Base-by-base conservation (phyloP, 2,888 invertebrate species). In the Schrankia costaestrigalis region DNA sequence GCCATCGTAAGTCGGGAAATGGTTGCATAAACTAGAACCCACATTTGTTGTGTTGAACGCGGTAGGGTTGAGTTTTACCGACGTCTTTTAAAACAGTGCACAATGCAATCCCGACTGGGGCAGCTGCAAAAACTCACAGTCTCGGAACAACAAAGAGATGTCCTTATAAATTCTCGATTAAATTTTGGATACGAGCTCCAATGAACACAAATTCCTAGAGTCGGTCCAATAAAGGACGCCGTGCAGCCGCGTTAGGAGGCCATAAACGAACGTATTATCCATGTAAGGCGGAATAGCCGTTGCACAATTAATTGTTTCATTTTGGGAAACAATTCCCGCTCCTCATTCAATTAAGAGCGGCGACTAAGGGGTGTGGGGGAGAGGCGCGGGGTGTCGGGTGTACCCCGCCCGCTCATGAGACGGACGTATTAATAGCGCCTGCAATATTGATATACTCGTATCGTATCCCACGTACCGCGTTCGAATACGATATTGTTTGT, bases 271-370 rank as follows among this genome's bases (percentile, higher is more conserved):
- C 86, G 85, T 85, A 86, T 87, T 87, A 87, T 86, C 87, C 87
- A 87, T 87, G 86, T 87, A 87, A 87, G 87, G 85, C 87, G 84
- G 78, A 84, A 87, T 87, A 85, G 86, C 87, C 87, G 86, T 87
- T 87, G 86, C 87, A 87, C 87, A 87, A 87, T 87, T 87, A 87
- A 87, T 87, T 87, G 87, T 87, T 87, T 87, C 86, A 87, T 87
- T 87, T 87, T 86, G 86, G 87, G 87, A 87, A 86, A 87, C 87
- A 87, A 86, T 87, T 87, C 85, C 86, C 86, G 85, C 86, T 87
- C 86, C 87, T 87, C 87, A 87, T 87, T 87, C 87, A 87, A 87
- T 87, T 87, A 87, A 85, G 86, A 86, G 86, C 82, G 86, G 83
- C 86, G 87, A 81, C 78, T 71, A 74, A 69, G 76, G 78, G 76